Evolutionary conservation across 2,888 invertebrate species (phyloP), one percentile per base, ranked within the genome.

Genomic region (Zele albiditarsus): DNA sequence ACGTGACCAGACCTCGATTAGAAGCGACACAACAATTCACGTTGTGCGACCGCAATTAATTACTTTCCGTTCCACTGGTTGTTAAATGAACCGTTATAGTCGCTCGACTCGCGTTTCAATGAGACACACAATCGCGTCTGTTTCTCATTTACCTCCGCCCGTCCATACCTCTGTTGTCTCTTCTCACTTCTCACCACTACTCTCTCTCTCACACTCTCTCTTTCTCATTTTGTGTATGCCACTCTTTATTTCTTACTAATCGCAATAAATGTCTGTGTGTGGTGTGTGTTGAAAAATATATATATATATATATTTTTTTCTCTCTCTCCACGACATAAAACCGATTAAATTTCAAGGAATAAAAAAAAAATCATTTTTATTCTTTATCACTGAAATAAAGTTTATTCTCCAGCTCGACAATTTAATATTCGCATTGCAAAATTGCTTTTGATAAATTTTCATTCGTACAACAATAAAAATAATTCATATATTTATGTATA

Each of bases 31-130:
- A 33, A 68, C 31, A 53, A 33, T 53, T 53, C 57, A 68, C 28
- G 49, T 31, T 68, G 53, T 68, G 57, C 49, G 58, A 75, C 46
- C 60, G 53, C 73, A 74, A 75, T 77, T 73, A 73, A 79, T 76
- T 71, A 60, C 53, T 72, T 69, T 66, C 31, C 65, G 53, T 62
- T 71, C 16, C 25, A 42, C 33, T 53, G 57, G 46, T 38, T 60
- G 65, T 69, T 71, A 62, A 71, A 73, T 73, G 27, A 65, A 49
- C 46, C 68, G 71, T 65, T 58, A 58, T 58, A 57, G 28, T 66
- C 28, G 28, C 25, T 20, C 49, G 33, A 62, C 58, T 74, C 49
- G 38, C 23, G 66, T 66, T 66, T 66, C 42, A 42, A 60, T 60
- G 60, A 60, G 60, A 60, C 28, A 60, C 28, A 60, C 27, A 28